Conservation (phyloP, 1,140 invertebrate genomes). For the Tachypleus tridentatus region DNA sequence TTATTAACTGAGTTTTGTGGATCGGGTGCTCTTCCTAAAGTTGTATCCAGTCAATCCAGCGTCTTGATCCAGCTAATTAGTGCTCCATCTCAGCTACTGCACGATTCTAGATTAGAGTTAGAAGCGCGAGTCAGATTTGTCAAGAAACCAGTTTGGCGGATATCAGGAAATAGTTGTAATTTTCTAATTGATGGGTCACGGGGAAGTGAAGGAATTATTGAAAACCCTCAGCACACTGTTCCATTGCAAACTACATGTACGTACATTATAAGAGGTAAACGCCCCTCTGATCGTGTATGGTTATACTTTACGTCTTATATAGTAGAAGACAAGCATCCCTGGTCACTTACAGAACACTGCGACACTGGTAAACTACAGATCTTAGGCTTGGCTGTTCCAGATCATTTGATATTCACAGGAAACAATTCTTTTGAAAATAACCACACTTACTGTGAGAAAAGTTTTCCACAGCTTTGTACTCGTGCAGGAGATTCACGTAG, state of each 20-base stretch:
- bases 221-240: constrained; percentile 64
- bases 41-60: constrained; percentile 65
- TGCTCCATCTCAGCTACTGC: constrained; percentile 71
- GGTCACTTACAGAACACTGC: constrained; percentile 20
- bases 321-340: constrained; percentile 21
- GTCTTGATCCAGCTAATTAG: constrained; percentile 76
- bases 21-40: constrained; percentile 64
- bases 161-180: constrained; percentile 62
- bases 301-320: constrained; percentile 52
- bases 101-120: constrained; percentile 56
- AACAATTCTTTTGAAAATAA: no score
- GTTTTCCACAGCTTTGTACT: constrained; percentile 25
- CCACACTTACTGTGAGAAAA: constrained; percentile 20
- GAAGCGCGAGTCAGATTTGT: constrained; percentile 66
- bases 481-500: constrained; percentile 21
- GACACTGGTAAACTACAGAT: constrained; percentile 21
- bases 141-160: constrained; percentile 1
- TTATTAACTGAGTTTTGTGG: constrained; percentile 81
- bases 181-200: constrained; percentile 68
- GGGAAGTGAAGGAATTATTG: constrained; percentile 55
- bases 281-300: constrained; percentile 62
- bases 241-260: constrained; percentile 73
- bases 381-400: no score
- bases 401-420: no score
- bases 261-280: constrained; percentile 61